Evolutionary conservation across 2,888 invertebrate genomes (phyloP), one percentile per base, ranked within the genome.

Genomic region (Abscondita cerata): DNA sequence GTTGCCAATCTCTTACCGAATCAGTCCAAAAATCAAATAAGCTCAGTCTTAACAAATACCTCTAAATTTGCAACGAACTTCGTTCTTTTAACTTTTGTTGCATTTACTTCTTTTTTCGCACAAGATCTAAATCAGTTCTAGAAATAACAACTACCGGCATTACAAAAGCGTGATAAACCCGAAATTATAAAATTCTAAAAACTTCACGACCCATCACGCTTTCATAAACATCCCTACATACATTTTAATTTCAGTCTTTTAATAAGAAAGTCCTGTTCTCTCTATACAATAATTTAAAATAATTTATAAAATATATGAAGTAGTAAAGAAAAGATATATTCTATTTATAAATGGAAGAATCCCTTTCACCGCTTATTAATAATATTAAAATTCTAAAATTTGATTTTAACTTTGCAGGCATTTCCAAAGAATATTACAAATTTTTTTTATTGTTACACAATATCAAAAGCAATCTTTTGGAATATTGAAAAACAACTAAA

Each of bases 1-100:
- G 77, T 82, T 82, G 83, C 83, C 83, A 83, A 83, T 82, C 67
- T 67, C 64, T 62, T 65, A 65, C 63, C 66, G 62, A 83, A 83
- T 83, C 83, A 83, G 82, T 83, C 83, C 67, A 65, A 68, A n/a
- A 69, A 64, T 60, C 60, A 56, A 64, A 67, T 65, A 62, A 62
- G 60, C 62, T 70, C 70, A 70, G 70, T 70, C 70, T 70, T 70
- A 69, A 69, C 67, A 63, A 70, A 70, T 70, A 70, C 70, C 69
- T 61, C 59, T 67, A 53, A 63, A 60, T 50, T 63, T 44, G 57
- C 57, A 64, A 62, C 59, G 58, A 62, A 48, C 41, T 57, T 60
- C 57, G 54, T 57, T 57, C 64, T 57, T 38, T 59, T 47, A 15
- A 33, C 16, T 25, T 15, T 58, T 56, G 56, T 51, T 54, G 48